These are phyloP conservation scores for Clarias batrachus DNA, from an alignment of 2,113 vertebrate species.

Conservation along the genomic window DNA sequence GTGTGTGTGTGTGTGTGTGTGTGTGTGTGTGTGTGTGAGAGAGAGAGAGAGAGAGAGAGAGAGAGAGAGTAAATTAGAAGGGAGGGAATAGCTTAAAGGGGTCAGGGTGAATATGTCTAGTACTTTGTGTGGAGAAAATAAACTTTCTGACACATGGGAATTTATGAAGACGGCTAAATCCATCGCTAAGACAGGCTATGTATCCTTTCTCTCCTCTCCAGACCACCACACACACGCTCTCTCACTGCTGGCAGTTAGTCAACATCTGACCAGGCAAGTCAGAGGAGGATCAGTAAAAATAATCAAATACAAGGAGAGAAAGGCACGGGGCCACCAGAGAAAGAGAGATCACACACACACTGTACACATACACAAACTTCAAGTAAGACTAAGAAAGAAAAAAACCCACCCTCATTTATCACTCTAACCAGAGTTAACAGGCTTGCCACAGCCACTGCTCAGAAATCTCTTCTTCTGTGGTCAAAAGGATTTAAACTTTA, in stretches of 20 bases:
- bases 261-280: conserved; percentile 53
- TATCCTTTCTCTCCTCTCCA: not conserved
- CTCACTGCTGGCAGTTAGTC: conserved; percentile 58
- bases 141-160: conserved; percentile 66
- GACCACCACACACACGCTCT: conserved; percentile 46
- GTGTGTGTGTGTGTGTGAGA: conserved; percentile 47
- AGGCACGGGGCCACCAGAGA: conserved; percentile 10
- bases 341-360: conserved; percentile 11
- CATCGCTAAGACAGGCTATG: conserved; percentile 48
- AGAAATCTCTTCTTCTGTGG: conserved; percentile 22
- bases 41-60: conserved; percentile 29
- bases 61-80: not conserved
- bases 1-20: conserved; percentile 51
- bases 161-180: conserved; percentile 69
- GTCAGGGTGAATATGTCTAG: conserved; percentile 32
- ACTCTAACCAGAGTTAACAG: conserved; percentile 7
- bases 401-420: conserved; percentile 7
- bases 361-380: conserved; percentile 17
- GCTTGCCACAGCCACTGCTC: conserved; percentile 3
- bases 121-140: conserved; percentile 65
- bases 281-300: conserved; percentile 65
- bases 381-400: conserved; percentile 4
- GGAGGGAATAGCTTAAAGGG: conserved; percentile 55
- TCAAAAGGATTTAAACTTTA: conserved; percentile 16
- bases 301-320: conserved; percentile 63